phyloP scores from a whole-genome alignment of 2,888 invertebrate genomes.

The Sarcophaga caerulescens region DNA sequence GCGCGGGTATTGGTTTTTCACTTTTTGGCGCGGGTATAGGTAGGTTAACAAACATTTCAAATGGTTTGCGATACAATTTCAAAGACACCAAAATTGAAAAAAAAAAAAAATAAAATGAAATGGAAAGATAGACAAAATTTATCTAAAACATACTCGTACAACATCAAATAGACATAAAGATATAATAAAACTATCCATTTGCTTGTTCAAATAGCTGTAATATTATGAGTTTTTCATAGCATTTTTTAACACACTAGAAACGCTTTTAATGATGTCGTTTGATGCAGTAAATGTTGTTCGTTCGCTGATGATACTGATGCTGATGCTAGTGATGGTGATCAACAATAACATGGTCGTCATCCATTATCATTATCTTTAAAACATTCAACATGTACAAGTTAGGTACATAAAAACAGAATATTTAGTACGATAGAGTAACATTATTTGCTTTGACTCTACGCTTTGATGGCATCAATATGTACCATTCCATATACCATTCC shows the following conservation, averaged over 20 bases:
- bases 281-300: background rate
- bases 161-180: conserved; percentile 16
- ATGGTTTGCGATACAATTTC: conserved; percentile 23
- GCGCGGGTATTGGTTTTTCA: too few relatives aligned
- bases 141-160: conserved; percentile 21
- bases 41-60: background rate
- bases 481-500: background rate
- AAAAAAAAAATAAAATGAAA: background rate
- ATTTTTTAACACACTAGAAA: conserved; percentile 16
- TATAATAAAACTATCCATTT: conserved; percentile 7
- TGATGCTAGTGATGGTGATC: conserved; percentile 27
- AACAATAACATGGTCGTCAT: background rate
- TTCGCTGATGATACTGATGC: background rate
- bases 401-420: conserved; percentile 23
- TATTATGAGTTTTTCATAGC: conserved; percentile 22
- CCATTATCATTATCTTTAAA: background rate
- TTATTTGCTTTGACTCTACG: background rate
- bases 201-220: conserved; percentile 6
- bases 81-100: background rate
- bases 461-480: background rate
- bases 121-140: background rate
- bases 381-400: conserved; percentile 7
- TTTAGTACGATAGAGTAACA: conserved; percentile 17
- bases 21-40: too few relatives aligned
- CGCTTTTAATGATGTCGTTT: conserved; percentile 32